A percentile compares a stretch with the other conserved stretches of the same genome.
These are phyloP conservation scores for Poliocrania exsul DNA, from an alignment of 2,797 vertebrate genomes.

Conservation along the genomic window DNA sequence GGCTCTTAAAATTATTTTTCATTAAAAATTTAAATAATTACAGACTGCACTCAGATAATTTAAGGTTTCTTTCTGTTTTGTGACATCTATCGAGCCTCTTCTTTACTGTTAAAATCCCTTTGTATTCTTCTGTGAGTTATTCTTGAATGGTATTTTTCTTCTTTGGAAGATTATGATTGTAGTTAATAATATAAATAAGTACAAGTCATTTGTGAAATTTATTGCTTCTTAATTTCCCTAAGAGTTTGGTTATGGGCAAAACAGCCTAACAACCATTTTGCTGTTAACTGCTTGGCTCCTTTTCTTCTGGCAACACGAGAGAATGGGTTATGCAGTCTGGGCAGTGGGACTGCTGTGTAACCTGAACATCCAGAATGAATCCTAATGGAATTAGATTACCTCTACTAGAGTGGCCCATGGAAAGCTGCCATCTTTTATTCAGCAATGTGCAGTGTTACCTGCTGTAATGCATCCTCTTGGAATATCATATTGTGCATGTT, in stretches of 20 bases:
- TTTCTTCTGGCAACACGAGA: neutral
- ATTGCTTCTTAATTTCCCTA: neutral
- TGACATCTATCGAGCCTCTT: neutral
- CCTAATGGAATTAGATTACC: neutral
- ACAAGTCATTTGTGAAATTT: neutral
- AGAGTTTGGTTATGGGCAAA: neutral
- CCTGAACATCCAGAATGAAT: neutral
- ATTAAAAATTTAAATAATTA: conserved; percentile 38
- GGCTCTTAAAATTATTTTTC: conserved; percentile 39
- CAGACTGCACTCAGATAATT: neutral
- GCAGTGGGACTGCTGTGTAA: neutral
- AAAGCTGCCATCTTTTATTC: conserved; percentile 19
- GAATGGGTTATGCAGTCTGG: neutral
- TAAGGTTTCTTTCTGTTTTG: neutral
- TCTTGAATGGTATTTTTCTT: neutral
- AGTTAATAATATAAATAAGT: neutral
- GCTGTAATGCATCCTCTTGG: neutral
- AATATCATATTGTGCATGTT: neutral
- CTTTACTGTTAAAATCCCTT: neutral
- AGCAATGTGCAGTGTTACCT: neutral
- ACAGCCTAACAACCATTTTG: neutral
- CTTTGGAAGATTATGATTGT: neutral
- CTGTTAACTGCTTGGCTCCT: neutral
- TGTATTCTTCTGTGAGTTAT: neutral
- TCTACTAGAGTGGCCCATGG: neutral